Conservation (phyloP, 2,888 invertebrate species). For the Chalcis sispes region DNA sequence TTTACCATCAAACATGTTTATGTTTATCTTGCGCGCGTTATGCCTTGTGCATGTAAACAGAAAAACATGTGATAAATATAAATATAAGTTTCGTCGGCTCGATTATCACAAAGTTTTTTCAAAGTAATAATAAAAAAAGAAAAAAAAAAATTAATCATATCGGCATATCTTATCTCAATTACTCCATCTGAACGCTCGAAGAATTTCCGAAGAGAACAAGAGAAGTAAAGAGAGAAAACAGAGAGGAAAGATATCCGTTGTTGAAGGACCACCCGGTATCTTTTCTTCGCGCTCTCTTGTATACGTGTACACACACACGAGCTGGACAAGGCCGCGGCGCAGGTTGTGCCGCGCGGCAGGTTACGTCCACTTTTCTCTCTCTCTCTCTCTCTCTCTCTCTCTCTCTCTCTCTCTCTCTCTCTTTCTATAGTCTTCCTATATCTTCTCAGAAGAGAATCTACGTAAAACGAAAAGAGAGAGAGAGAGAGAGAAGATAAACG, state of each 20-base stretch:
- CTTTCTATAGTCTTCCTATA: too few relatives aligned
- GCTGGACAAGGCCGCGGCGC: slow-evolving; percentile 36
- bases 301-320: background rate
- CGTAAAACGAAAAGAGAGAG: slow-evolving; percentile 27
- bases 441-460: too few relatives aligned
- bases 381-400: too few relatives aligned
- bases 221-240: background rate
- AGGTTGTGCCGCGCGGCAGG: slow-evolving; percentile 15
- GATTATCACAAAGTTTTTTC: too few relatives aligned
- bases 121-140: too few relatives aligned
- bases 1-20: too few relatives aligned
- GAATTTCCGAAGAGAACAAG: background rate
- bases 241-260: background rate
- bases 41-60: too few relatives aligned
- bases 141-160: too few relatives aligned
- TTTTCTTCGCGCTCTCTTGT: slow-evolving; percentile 7
- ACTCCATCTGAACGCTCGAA: background rate
- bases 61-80: too few relatives aligned
- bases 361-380: background rate
- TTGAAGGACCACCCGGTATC: slow-evolving; percentile 42
- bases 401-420: too few relatives aligned
- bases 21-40: too few relatives aligned
- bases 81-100: too few relatives aligned
- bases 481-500: slow-evolving; percentile 6
- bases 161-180: background rate